phyloP scores from a whole-genome alignment of 2,888 invertebrate genomes.

The Diploptera punctata region DNA sequence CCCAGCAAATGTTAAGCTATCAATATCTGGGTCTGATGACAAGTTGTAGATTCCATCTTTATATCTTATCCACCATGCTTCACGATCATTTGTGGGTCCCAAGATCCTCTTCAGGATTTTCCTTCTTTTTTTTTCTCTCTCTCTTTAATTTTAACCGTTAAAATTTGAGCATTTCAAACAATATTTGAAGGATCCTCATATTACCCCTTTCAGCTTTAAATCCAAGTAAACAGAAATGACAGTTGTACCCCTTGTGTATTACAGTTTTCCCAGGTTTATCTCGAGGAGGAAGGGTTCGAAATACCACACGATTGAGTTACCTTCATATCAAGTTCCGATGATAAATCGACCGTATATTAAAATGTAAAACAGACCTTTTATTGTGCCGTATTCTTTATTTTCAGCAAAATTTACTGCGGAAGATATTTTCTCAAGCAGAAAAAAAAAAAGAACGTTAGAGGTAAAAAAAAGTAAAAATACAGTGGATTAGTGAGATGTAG shows the following conservation, averaged over 20 bases:
- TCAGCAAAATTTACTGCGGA: constrained; percentile 6
- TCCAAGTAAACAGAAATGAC: not conserved
- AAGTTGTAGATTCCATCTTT: no score
- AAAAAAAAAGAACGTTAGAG: constrained; percentile 3
- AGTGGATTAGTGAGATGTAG: constrained; percentile 1
- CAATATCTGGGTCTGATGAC: no score
- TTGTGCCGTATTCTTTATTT: constrained; percentile 10
- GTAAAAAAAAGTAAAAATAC: not conserved
- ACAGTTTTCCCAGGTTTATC: not conserved
- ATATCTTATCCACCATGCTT: no score
- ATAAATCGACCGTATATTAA: constrained; percentile 13
- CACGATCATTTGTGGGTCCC: no score
- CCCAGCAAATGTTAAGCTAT: no score
- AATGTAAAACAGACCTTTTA: not conserved
- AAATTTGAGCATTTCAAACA: no score
- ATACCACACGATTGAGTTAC: constrained; percentile 15
- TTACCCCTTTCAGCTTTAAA: constrained; percentile 2
- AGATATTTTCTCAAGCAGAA: constrained; percentile 27
- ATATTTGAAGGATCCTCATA: no score
- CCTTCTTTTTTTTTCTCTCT: no score
- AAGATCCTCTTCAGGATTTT: no score
- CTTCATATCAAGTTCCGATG: constrained; percentile 3
- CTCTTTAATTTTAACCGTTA: no score
- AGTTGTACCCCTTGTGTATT: no score
- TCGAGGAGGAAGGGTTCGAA: not conserved